Base-by-base conservation (phyloP, 1,140 invertebrate genomes). In the Lysiphlebus fabarum region DNA sequence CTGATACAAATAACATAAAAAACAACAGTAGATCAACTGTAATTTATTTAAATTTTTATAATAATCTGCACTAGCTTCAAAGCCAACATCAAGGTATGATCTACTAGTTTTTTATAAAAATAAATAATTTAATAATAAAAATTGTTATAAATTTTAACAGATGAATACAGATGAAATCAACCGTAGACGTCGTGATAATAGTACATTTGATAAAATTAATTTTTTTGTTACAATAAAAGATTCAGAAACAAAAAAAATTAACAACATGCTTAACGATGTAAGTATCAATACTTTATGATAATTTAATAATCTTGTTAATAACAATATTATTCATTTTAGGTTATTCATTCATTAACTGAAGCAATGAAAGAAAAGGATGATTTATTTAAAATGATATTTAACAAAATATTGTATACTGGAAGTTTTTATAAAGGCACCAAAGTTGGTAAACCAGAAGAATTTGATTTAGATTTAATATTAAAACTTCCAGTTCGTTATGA, bases 361-460 rank as follows among this genome's bases (percentile, higher is more conserved):
- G 3, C 2, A 14, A 72, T 78, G 73, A 71, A 69, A 63, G n/a
- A 50, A 6, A 45, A 58, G 7, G 62, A 77, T 66, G 7, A 51
- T 26, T 51, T 79, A 6, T 79, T 79, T 53, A 45, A 57, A 11
- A 56, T 57, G 44, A 8, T 68, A 2, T 77, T 63, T 54, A 65
- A 68, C 14, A 56, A 71, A 63, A 70, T 77, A 4, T 74, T 78
- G 61, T 82, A 74, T 51, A 79, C 75, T 5, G 83, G 83, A 0
- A 83, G 82, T 62, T 82, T 76, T 26, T 82, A 79, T 57, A 82
- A 85, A 62, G 72, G 72, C 6, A 76, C 82, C 11, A 82, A 79
- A 67, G 75, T 83, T 8, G 76, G 74, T 0, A 74, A 73, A 41
- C 75, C 83, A 4, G 76, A 82, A 62, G 83, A 85, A 64, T 84